Percentiles rank a stretch among this genome's conserved stretches.
Conservation (phyloP, 2,888 invertebrate species). For the Melipona beecheii region DNA sequence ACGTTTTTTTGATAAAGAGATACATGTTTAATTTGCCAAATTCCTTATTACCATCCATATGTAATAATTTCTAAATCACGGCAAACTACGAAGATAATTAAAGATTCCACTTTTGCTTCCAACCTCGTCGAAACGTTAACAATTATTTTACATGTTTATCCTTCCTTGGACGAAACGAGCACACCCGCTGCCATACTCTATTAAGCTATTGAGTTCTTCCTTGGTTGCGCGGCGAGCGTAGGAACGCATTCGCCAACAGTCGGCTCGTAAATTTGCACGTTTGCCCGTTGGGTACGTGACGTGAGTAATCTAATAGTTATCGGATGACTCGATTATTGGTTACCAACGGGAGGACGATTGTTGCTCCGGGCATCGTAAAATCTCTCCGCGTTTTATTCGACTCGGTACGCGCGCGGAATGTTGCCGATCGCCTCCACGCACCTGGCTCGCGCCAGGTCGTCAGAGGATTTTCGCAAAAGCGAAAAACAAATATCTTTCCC, state of each 20-base stretch:
- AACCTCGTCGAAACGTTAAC: too few relatives aligned
- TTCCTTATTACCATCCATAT: too few relatives aligned
- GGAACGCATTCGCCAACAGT: constrained; percentile 8
- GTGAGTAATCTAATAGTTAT: constrained; percentile 50
- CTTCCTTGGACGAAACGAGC: too few relatives aligned
- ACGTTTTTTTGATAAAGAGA: too few relatives aligned
- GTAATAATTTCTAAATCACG: too few relatives aligned
- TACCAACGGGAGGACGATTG: constrained; percentile 31
- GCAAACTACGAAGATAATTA: too few relatives aligned
- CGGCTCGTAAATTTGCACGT: constrained; percentile 37
- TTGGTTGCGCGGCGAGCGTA: background rate
- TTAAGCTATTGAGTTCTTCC: background rate
- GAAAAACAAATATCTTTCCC: background rate
- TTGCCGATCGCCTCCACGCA: background rate
- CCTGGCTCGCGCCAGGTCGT: constrained; percentile 5
- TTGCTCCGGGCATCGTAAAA: constrained; percentile 43
- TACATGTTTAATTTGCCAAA: too few relatives aligned
- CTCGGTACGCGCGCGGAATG: constrained; percentile 14
- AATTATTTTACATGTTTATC: background rate
- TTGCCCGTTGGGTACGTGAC: constrained; percentile 35
- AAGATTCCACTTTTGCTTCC: too few relatives aligned
- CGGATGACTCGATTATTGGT: constrained; percentile 44
- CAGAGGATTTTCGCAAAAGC: background rate
- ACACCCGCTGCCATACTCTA: background rate
- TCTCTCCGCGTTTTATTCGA: constrained; percentile 33